phyloP scores from a whole-genome alignment of 2,888 invertebrate species.

The Liposcelis brunnea region DNA sequence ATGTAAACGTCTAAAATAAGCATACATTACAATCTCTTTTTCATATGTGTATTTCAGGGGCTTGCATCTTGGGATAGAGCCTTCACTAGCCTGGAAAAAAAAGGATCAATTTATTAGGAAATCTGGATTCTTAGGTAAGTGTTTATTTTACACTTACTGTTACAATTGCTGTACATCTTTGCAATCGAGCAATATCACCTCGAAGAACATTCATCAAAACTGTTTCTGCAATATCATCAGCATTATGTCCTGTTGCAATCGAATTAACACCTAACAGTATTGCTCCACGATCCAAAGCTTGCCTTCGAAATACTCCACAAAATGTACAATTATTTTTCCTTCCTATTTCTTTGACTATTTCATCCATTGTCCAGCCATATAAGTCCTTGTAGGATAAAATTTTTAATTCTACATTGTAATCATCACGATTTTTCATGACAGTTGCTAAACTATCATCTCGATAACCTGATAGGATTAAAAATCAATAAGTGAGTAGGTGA shows the following conservation, averaged over 20 bases:
- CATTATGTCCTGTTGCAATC: conserved; percentile 93
- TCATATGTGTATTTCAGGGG: conserved; percentile 96
- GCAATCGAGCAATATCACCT: conserved; percentile 87
- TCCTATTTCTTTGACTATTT: conserved; percentile 69
- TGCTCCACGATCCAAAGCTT: conserved; percentile 92
- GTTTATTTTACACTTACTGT: conserved; percentile 43
- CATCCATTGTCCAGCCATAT: conserved; percentile 99
- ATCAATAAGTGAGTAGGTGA: neutral
- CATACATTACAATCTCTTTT: conserved; percentile 99
- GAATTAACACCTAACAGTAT: conserved; percentile 72
- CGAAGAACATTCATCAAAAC: conserved; percentile 93
- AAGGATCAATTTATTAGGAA: conserved; percentile 12
- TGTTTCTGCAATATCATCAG: conserved; percentile 97
- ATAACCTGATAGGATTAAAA: conserved; percentile 37
- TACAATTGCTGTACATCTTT: conserved; percentile 76
- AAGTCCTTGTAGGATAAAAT: conserved; percentile 92
- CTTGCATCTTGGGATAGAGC: conserved; percentile 78
- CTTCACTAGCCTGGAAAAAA: conserved; percentile 42
- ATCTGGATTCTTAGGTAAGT: neutral
- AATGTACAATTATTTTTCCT: conserved; percentile 94
- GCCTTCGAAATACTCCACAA: conserved; percentile 88
- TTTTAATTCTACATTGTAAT: conserved; percentile 85
- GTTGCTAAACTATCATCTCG: conserved; percentile 93
- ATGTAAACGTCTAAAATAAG: conserved; percentile 85
- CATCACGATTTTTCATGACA: conserved; percentile 83